These are phyloP conservation scores for Ailuropoda melanoleuca DNA, from an alignment of 2,113 vertebrate genomes.

Conservation along the genomic window DNA sequence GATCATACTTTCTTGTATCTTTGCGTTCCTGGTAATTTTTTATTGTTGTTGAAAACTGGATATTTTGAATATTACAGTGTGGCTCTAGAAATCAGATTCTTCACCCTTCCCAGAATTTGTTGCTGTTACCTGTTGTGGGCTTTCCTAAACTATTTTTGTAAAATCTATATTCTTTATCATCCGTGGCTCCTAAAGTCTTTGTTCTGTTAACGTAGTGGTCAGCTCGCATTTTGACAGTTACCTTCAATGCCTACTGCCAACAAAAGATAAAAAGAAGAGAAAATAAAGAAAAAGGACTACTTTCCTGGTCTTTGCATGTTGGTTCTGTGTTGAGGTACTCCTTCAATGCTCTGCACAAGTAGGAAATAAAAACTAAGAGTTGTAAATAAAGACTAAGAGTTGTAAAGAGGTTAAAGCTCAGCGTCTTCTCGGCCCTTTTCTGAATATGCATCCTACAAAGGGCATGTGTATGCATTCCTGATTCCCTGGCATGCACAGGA, in stretches of 20 bases:
- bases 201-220: not conserved
- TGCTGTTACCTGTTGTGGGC: not conserved
- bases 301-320: not conserved
- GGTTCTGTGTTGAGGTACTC: not conserved
- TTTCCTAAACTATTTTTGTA: constrained; percentile 38
- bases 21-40: not conserved
- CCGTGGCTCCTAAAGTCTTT: not conserved
- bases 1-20: not conserved
- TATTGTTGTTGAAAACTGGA: not conserved
- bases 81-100: constrained; percentile 14
- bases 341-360: not conserved
- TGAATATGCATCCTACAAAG: not conserved
- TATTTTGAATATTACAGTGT: constrained; percentile 24
- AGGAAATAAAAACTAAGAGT: no score
- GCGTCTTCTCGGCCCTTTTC: not conserved
- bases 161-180: not conserved
- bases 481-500: not conserved
- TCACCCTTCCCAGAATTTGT: not conserved
- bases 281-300: not conserved
- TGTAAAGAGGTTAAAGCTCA: not conserved
- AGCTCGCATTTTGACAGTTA: not conserved
- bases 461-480: not conserved
- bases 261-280: not conserved
- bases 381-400: no score
- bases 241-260: constrained; percentile 9